A percentile compares a stretch with the other conserved stretches of the same genome.
These are phyloP conservation scores for Zaprionus bogoriensis DNA, from an alignment of 2,888 invertebrate genomes.

Conservation along the genomic window DNA sequence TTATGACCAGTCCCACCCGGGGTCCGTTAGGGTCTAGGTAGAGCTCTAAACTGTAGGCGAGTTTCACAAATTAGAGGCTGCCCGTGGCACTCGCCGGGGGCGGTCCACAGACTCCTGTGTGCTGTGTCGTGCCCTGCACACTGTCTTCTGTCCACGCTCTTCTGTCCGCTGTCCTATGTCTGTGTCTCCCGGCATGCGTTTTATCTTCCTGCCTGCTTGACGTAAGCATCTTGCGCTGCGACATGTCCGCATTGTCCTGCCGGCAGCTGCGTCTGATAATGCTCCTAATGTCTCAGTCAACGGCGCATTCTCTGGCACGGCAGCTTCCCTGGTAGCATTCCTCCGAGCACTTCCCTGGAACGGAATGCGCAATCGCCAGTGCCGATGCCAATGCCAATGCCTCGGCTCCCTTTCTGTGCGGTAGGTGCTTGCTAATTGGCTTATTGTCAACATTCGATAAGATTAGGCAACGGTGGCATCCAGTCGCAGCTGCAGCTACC, in stretches of 20 bases:
- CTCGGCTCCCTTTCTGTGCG: constrained; percentile 39
- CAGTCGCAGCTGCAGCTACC: constrained; percentile 52
- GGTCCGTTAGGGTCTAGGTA: constrained; percentile 8
- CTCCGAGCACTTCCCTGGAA: constrained; percentile 56
- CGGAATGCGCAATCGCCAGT: constrained; percentile 58
- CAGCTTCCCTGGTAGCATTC: constrained; percentile 73
- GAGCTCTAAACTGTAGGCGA: constrained; percentile 68
- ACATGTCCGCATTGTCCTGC: constrained; percentile 46
- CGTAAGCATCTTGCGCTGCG: constrained; percentile 59
- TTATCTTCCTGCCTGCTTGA: constrained; percentile 64
- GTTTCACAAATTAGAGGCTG: constrained; percentile 74
- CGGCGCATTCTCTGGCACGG: too few relatives aligned
- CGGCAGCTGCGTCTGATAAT: constrained; percentile 67
- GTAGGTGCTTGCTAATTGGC: constrained; percentile 79
- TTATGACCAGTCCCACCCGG: constrained; percentile 26
- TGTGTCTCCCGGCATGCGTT: constrained; percentile 40
- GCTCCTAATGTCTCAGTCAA: constrained; percentile 64
- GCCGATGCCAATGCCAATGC: not conserved
- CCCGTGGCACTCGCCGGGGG: constrained; percentile 53
- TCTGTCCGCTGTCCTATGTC: constrained; percentile 1
- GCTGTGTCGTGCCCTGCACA: not conserved
- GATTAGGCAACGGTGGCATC: constrained; percentile 45
- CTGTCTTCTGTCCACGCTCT: too few relatives aligned
- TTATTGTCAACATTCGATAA: constrained; percentile 78
- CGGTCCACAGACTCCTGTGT: constrained; percentile 42